Evolutionary conservation across 2,113 vertebrate genomes (phyloP).

Genomic region (Sylvilagus bachmani): DNA sequence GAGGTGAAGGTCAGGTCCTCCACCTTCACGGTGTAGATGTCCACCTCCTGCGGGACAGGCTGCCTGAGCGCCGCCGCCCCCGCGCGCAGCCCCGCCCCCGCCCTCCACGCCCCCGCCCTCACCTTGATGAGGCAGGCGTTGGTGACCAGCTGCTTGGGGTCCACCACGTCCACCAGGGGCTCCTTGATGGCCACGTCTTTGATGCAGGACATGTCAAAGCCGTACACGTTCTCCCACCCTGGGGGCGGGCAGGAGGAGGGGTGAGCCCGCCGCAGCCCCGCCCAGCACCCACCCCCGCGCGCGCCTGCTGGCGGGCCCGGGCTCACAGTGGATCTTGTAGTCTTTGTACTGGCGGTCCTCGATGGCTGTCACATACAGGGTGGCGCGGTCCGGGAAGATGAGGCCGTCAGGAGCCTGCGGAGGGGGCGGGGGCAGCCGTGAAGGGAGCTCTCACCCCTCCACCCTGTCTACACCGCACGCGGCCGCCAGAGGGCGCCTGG

Average conservation of each 20-base stretch:
- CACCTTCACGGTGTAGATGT: constrained; percentile 96
- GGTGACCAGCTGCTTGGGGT: constrained; percentile 96
- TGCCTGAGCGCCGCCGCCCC: rapidly evolving
- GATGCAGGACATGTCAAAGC: constrained; percentile 97
- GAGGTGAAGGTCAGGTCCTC: constrained; percentile 96
- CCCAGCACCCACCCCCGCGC: rapidly evolving
- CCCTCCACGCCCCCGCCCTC: neutral
- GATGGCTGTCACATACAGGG: constrained; percentile 95
- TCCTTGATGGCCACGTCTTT: constrained; percentile 97
- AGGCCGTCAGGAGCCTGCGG: constrained; percentile 93
- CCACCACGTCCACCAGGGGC: constrained; percentile 95
- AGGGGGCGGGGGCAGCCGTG: rapidly evolving
- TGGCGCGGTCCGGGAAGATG: constrained; percentile 96
- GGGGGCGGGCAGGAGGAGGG: neutral
- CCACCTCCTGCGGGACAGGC: constrained; percentile 91
- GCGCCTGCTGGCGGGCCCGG: rapidly evolving
- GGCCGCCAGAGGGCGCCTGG: neutral
- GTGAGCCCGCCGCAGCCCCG: neutral
- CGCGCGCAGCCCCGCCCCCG: neutral
- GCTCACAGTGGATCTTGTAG: constrained; percentile 97
- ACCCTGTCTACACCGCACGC: too few species aligned
- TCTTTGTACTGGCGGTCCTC: constrained; percentile 97
- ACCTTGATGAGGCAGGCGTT: constrained; percentile 97
- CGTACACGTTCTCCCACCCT: constrained; percentile 98
- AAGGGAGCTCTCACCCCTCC: too few species aligned